These are phyloP conservation scores for Meriones psammophilus DNA, from an alignment of 2,797 vertebrate species.

Conservation along the genomic window DNA sequence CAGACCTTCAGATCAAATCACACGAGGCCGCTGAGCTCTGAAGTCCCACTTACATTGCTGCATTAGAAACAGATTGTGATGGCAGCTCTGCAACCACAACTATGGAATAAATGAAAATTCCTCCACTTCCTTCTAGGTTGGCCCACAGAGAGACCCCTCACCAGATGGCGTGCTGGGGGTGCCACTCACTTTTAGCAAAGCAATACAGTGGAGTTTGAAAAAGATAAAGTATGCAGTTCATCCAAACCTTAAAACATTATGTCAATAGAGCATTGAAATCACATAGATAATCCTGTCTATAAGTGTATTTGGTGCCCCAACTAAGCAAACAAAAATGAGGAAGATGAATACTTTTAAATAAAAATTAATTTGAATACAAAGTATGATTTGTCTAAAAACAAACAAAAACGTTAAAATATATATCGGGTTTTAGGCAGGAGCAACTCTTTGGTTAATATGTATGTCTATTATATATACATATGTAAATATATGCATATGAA, in stretches of 20 bases:
- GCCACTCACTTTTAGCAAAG: slow-evolving; percentile 79
- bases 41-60: slow-evolving; percentile 74
- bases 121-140: slow-evolving; percentile 78
- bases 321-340: slow-evolving; percentile 47
- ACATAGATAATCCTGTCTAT: slow-evolving; percentile 47
- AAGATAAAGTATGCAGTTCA: slow-evolving; percentile 73
- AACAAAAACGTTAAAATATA: slow-evolving; percentile 49
- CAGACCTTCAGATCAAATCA: slow-evolving; percentile 76
- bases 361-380: slow-evolving; percentile 57
- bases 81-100: slow-evolving; percentile 81
- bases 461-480: neutral
- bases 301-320: slow-evolving; percentile 52
- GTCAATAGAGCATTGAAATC: slow-evolving; percentile 68
- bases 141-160: slow-evolving; percentile 76
- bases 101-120: slow-evolving; percentile 84
- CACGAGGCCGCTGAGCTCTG: slow-evolving; percentile 72
- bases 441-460: neutral
- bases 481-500: neutral
- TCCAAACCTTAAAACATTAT: slow-evolving; percentile 72
- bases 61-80: slow-evolving; percentile 83
- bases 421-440: slow-evolving; percentile 30
- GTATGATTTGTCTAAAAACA: slow-evolving; percentile 50
- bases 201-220: slow-evolving; percentile 74
- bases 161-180: slow-evolving; percentile 84
- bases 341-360: slow-evolving; percentile 52